Base-by-base conservation (phyloP, 2,113 vertebrate species). In the Micronisus gabar region DNA sequence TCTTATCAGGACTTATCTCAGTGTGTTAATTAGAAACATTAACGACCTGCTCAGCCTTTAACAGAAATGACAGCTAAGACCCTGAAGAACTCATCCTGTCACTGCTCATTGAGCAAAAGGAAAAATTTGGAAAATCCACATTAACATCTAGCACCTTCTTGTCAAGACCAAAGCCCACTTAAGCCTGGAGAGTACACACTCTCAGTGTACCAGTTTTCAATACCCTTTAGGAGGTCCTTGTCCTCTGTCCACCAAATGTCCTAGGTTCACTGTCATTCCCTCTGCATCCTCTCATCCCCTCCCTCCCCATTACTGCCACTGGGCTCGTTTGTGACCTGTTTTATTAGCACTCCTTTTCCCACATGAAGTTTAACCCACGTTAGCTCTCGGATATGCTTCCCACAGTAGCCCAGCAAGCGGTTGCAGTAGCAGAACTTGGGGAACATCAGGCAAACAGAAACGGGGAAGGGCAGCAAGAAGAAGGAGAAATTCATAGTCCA, bases 281-380 rank as follows among this genome's bases (percentile, higher is more conserved):
- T 22, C 7, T 7, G 10, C 8, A 34, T 27, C 23, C 30, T 86
- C 29, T 52, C 40, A 30, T 61, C 66, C 50, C 21, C 27, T 79
- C 17, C 1, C 0, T 76, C 8, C 25, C 10, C 4, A 2, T 18
- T 47, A 0, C 9, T 75, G 56, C 5, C 10, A 11, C 30, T 48
- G 34, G 23, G 3, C 9, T 68, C 34, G 13, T 43, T 68, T 68
- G 18, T 50, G 27, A 15, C 29, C 23, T 59, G 5, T 34, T 34
- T 67, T 43, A 32, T 40, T 50, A 55, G 3, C 26, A 15, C 8
- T 30, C 6, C 1, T 81, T 81, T 66, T 9, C 6, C 5, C 18
- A 10, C 23, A 20, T 2, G 7, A 15, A 10, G 5, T 38, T 59
- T 23, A 56, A 59, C 19, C 48, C 18, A 38, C 11, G 10, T 62